These are phyloP conservation scores for Atherinomorus stipes DNA, from an alignment of 2,113 vertebrate genomes.

Conservation along the genomic window DNA sequence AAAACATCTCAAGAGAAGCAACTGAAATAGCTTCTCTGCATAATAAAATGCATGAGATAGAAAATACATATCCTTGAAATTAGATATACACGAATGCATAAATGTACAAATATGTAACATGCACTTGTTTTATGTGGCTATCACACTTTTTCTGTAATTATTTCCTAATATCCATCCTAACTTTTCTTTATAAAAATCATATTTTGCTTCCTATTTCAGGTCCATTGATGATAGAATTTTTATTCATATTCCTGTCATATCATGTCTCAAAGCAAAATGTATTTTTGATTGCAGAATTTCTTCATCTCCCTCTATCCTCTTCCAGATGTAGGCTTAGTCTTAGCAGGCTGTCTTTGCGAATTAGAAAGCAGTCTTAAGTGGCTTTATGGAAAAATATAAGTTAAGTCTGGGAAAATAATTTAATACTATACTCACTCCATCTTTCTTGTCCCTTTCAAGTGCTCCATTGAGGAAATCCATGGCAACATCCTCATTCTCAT, in stretches of 20 bases:
- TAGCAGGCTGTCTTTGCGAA: not conserved
- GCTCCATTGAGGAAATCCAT: constrained; percentile 98
- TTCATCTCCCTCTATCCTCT: constrained; percentile 9
- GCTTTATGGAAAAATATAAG: constrained; percentile 16
- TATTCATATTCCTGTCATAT: constrained; percentile 48
- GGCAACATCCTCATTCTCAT: constrained; percentile 97
- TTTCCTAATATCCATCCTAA: no score
- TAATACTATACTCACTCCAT: constrained; percentile 87
- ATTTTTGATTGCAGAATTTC: constrained; percentile 30
- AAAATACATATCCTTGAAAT: not conserved
- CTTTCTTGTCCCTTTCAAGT: constrained; percentile 96
- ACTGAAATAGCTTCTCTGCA: not conserved
- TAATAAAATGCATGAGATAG: not conserved
- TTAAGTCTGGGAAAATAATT: constrained; percentile 32
- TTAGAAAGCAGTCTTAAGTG: constrained; percentile 23
- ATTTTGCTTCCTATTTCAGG: constrained; percentile 16
- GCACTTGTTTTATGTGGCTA: not conserved
- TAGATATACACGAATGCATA: not conserved
- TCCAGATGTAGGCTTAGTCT: constrained; percentile 19
- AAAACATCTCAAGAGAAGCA: not conserved
- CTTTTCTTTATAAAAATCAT: constrained; percentile 21
- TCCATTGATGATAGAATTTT: constrained; percentile 34
- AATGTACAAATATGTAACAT: no score
- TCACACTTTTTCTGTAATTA: not conserved
- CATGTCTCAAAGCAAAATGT: constrained; percentile 5